Evolutionary conservation across 1,140 invertebrate species (phyloP).

Genomic region (Oscheius sp.): DNA sequence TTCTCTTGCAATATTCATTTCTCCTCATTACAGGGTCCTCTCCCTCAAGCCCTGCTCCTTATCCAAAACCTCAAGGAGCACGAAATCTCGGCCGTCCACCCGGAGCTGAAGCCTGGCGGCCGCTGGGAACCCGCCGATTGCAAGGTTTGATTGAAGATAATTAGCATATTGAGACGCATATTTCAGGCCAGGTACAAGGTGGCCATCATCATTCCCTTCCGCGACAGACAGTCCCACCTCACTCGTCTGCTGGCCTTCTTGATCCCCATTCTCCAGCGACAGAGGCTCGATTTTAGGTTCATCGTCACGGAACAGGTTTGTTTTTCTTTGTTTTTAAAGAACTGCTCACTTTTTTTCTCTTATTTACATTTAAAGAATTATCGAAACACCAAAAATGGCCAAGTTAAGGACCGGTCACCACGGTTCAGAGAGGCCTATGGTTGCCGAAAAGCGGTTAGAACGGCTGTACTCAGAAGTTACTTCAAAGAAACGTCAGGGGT

Average conservation of each 20-base stretch:
- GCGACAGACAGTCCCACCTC: slow-evolving; percentile 78
- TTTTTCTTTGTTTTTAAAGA: no score
- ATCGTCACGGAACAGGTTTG: slow-evolving; percentile 61
- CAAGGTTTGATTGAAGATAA: slow-evolving; percentile 39
- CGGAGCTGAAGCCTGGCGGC: slow-evolving; percentile 53
- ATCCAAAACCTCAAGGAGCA: slow-evolving; percentile 54
- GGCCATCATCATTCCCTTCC: slow-evolving; percentile 82
- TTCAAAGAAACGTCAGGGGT: no score
- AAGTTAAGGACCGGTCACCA: no score
- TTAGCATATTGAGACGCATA: neutral
- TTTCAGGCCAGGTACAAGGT: slow-evolving; percentile 62
- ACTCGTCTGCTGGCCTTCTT: slow-evolving; percentile 71
- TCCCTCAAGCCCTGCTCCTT: slow-evolving; percentile 46
- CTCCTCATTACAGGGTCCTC: slow-evolving; percentile 2
- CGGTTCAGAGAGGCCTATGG: no score
- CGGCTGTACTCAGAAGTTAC: no score
- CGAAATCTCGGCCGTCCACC: slow-evolving; percentile 44
- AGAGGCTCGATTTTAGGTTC: slow-evolving; percentile 65
- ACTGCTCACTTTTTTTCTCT: no score
- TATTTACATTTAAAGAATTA: no score
- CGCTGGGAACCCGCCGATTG: slow-evolving; percentile 52
- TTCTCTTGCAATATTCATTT: neutral
- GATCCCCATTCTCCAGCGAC: slow-evolving; percentile 81
- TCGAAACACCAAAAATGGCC: no score
- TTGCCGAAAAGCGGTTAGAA: no score